Evolutionary conservation across 2,797 vertebrate genomes (phyloP), one percentile per base, ranked within the genome.

Genomic region (Erpetoichthys calabaricus): DNA sequence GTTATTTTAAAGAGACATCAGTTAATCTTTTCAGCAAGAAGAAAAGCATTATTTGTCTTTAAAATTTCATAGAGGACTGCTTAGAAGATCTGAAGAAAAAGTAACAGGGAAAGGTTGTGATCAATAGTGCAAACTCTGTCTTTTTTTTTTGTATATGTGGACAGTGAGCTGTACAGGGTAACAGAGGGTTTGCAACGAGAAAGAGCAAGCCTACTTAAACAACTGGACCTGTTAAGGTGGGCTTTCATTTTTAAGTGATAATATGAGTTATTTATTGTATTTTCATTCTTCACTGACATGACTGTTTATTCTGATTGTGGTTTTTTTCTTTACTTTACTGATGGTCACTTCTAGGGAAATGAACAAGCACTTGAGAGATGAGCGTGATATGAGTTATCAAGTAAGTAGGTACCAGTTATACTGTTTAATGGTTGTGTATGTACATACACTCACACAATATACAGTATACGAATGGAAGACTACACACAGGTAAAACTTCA

Each of bases 321-420:
- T 53, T 5, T n/a, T 6, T 53, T 53, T 51, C 42, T 46, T 8
- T 25, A 25, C 2, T 25, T 25, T 25, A 25, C 25, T 25, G 25
- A 25, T 25, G 25, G 25, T 25, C 25, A 25, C 25, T 25, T 66
- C 1, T 66, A 98, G 93, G 73, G 93, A 97, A 83, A 90, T 89
- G 73, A 97, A 97, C 76, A 98, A 96, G 73, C 81, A 91, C 67
- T 84, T 98, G 67, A 82, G 76, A 63, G 92, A 97, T 70, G 91
- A 97, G 63, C 80, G 71, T 8, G 91, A 98, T 67, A 78, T 91
- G 6, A 68, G 67, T 68, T 79, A 82, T 65, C 88, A 91, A 86
- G 93, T 97, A 76, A 69, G 66, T 66, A 49, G 0, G 3, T 1
- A 49, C 65, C 61, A 25, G 25, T 25, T 25, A 25, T 25, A 25